Conservation (phyloP, 2,888 invertebrate genomes). For the Phasia obesa region DNA sequence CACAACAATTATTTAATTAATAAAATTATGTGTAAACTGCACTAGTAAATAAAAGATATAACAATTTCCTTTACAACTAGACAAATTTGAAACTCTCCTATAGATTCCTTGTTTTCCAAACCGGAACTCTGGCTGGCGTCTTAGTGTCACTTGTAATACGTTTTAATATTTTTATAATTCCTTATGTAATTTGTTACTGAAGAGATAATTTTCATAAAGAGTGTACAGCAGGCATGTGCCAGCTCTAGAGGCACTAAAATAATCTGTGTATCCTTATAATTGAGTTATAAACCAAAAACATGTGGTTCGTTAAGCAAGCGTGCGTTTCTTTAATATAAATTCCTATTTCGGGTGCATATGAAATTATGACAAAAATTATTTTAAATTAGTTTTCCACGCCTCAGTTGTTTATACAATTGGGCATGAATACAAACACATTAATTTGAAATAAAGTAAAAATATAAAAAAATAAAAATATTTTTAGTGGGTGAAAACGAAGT, state of each 20-base stretch:
- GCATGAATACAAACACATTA: slow-evolving; percentile 73
- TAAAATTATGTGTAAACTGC: slow-evolving; percentile 1
- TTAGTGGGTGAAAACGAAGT: not conserved
- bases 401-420: slow-evolving; percentile 80
- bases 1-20: slow-evolving; percentile 37
- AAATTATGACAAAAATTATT: slow-evolving; percentile 60
- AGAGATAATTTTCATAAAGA: slow-evolving; percentile 12
- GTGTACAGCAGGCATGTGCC: slow-evolving; percentile 11
- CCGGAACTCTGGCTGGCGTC: slow-evolving; percentile 40
- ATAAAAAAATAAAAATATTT: not conserved
- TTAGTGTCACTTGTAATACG: slow-evolving; percentile 47
- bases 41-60: not conserved
- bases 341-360: slow-evolving; percentile 20
- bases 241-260: slow-evolving; percentile 6
- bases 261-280: slow-evolving; percentile 74
- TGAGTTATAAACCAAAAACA: slow-evolving; percentile 81
- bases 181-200: slow-evolving; percentile 32
- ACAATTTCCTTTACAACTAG: slow-evolving; percentile 29
- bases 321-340: slow-evolving; percentile 59
- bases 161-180: slow-evolving; percentile 43
- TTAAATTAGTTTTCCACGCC: slow-evolving; percentile 82
- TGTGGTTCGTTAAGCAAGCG: slow-evolving; percentile 79
- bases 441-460: slow-evolving; percentile 9
- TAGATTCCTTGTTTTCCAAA: not conserved
- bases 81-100: slow-evolving; percentile 6